phyloP scores from a whole-genome alignment of 1,140 invertebrate species.

The Cataglyphis hispanica region DNA sequence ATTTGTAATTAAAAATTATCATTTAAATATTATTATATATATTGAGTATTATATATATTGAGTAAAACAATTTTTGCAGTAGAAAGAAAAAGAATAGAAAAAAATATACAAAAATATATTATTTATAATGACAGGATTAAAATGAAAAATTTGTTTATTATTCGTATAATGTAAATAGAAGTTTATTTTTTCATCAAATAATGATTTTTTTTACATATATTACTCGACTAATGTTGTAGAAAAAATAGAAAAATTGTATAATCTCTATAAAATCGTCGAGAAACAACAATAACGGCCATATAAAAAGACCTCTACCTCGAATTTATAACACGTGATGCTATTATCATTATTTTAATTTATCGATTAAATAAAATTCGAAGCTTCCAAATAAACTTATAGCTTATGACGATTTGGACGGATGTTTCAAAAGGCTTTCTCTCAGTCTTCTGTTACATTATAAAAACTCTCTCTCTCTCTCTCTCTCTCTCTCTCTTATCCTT shows the following conservation, averaged over 20 bases:
- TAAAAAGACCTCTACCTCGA: constrained; percentile 54
- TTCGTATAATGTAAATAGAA: constrained; percentile 21
- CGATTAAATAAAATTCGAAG: constrained; percentile 34
- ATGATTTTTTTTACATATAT: constrained; percentile 10
- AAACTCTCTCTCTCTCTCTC: not conserved
- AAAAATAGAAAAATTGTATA: constrained; percentile 52
- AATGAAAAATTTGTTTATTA: constrained; percentile 43
- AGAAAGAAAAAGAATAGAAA: not conserved
- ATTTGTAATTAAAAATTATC: constrained; percentile 2
- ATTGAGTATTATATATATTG: not conserved
- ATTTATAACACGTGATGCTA: constrained; percentile 38
- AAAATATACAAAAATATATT: not conserved
- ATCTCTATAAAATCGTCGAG: constrained; percentile 49
- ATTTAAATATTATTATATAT: not conserved
- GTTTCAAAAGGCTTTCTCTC: constrained; percentile 73
- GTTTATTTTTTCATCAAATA: constrained; percentile 5
- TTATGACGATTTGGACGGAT: constrained; percentile 77
- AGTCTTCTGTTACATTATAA: constrained; percentile 77
- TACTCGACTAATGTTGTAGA: constrained; percentile 15
- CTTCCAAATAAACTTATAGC: not conserved
- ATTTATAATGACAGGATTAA: not conserved
- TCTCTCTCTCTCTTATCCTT: not conserved
- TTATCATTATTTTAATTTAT: constrained; percentile 31
- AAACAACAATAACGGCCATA: not conserved
- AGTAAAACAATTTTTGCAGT: not conserved